Base-by-base conservation (phyloP, 2,113 vertebrate species). In the Harpagus bidentatus region DNA sequence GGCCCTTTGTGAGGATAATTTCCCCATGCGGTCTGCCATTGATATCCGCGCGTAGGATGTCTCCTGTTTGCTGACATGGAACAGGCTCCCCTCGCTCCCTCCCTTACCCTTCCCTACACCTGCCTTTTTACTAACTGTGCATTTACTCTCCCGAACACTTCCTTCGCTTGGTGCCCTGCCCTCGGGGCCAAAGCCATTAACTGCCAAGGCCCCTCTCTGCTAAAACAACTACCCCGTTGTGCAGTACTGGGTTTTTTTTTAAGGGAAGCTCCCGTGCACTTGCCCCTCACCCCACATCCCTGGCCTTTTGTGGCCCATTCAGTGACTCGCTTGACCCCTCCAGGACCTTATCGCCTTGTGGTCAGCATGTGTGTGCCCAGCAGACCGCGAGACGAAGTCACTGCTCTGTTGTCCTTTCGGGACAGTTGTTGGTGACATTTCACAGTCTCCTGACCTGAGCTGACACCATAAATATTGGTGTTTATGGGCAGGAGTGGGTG, bases 301-400 rank as follows among this genome's bases (percentile, higher is more conserved):
- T 95, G 97, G 97, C 98, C 96, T 87, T 76, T 88, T 91, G 95
- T 97, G 95, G 96, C 96, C 95, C 95, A 96, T 98, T 98, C 96
- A 97, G 95, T 97, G 97, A 96, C 97, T 96, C 72, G 28, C 90
- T 96, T 97, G 97, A 98, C 98, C 98, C 98, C 90, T 76, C 13
- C 95, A 55, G 92, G 97, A 97, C 96, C 95, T 91, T 82, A 6
- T 16, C 65, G 91, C 95, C 94, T 66, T 52, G 93, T 86, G 97
- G 95, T 52, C 97, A 96, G 94, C 89, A 53, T 94, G 86, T 97
- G 94, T 80, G 95, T 94, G 97, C 88, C 97, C 96, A 98, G 76
- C 96, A 42, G 96, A 97, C 38, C 95, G 91, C 82, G 86, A 84
- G 77, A 47, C 48, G 12, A 42, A 18, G 88, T 63, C 40, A 23